Conservation (phyloP, 2,113 vertebrate genomes). For the Pseudorectes ferrugineus region DNA sequence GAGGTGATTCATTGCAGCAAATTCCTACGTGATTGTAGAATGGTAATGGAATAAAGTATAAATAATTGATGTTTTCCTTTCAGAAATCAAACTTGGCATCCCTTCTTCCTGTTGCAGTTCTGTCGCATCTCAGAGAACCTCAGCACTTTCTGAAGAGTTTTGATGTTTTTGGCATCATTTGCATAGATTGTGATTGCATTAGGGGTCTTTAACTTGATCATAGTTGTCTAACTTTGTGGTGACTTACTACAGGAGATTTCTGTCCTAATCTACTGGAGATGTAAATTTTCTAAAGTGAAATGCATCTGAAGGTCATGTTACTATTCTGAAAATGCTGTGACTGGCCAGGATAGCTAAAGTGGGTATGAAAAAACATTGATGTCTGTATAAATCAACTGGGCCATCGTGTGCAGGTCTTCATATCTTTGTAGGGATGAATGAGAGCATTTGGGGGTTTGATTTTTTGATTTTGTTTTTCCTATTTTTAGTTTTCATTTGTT, state of each 20-base stretch:
- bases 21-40: neutral
- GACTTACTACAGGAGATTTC: neutral
- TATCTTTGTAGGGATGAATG: neutral
- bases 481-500: neutral
- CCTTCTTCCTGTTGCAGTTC: neutral
- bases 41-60: neutral
- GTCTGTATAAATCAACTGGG: neutral
- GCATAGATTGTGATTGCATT: neutral
- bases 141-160: neutral
- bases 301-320: neutral
- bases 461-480: neutral
- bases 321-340: neutral
- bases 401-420: neutral
- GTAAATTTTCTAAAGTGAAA: neutral
- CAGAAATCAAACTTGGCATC: neutral
- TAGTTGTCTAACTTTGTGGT: neutral
- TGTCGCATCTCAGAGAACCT: neutral
- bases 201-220: neutral
- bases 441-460: neutral
- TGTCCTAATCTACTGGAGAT: neutral
- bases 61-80: neutral
- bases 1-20: neutral
- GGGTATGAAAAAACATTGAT: neutral
- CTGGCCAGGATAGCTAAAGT: neutral
- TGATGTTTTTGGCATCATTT: neutral